Conservation (phyloP, 2,797 vertebrate genomes). For the Harpagifer antarcticus region DNA sequence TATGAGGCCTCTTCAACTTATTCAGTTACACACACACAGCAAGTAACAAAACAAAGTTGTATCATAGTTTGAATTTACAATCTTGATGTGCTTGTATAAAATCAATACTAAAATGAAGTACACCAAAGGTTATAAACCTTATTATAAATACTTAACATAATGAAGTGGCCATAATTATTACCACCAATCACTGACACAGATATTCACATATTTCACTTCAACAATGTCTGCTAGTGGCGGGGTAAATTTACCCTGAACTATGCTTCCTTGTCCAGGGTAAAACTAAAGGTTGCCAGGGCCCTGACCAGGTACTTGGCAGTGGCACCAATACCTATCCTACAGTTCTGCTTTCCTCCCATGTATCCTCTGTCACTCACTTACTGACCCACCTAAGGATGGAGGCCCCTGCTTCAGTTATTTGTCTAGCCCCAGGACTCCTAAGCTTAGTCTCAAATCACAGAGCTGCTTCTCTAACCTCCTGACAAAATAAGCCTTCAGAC, state of each 20-base stretch:
- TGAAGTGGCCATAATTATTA: too few species aligned
- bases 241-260: too few species aligned
- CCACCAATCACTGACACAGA: too few species aligned
- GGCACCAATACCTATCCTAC: conserved; percentile 4
- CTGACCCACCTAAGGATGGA: conserved; percentile 33
- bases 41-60: background rate
- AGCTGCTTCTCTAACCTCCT: conserved; percentile 4
- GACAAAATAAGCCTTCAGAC: conserved; percentile 22
- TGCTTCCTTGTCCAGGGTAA: background rate
- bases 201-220: too few species aligned
- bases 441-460: conserved; percentile 22
- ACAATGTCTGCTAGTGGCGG: too few species aligned
- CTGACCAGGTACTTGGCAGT: background rate
- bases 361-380: conserved; percentile 24
- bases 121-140: background rate
- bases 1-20: background rate
- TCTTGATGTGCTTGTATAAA: background rate
- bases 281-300: background rate
- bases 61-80: background rate
- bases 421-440: conserved; percentile 1
- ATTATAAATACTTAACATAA: background rate
- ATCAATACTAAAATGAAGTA: background rate
- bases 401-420: conserved; percentile 8
- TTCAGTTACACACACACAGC: background rate
- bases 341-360: conserved; percentile 10